Evolutionary conservation across 2,888 invertebrate genomes (phyloP), one percentile per base, ranked within the genome.

Genomic region (Diadromus collaris): DNA sequence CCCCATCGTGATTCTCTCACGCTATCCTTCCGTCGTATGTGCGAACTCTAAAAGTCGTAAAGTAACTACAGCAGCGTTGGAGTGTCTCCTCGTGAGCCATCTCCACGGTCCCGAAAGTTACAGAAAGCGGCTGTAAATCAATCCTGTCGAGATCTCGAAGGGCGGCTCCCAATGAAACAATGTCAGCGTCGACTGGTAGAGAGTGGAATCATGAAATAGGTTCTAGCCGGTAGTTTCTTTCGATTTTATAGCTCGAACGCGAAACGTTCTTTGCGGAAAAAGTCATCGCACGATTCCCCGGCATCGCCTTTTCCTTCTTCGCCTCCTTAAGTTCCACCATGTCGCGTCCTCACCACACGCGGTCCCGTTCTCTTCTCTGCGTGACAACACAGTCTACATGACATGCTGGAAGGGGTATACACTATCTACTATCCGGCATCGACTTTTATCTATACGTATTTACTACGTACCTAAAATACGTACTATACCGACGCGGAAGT

Each of bases 401-500:
- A 70, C 69, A 76, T 56, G 63, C 29, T 76, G 56, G 76, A 76
- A 56, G 61, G 54, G 69, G 56, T 16, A 27, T 56, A 63, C 63
- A 63, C 68, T 65, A 41, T 64, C 69, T 69, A 64, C 46, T 58
- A 58, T 67, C 65, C 48, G 38, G 60, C 67, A 60, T 74, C 67
- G 74, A 74, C 56, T 76, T 63, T 64, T 69, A 61, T 61, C 75
- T 41, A 60, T 75, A 75, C 61, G 61, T 74, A 74, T 75, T 73
- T 76, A 64, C 76, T 64, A 64, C 56, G 63, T 76, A 69, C 54
- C 63, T 69, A 58, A 46, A 48, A 69, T 58, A 58, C 69, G 58
- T 69, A 41, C 76, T 64, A 64, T 70, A 76, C 69, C 56, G 69
- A 76, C 32, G 76, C 76, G 76, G 76, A 76, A 76, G 76, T 76